A percentile compares a stretch with the other conserved stretches of the same genome.
Conservation (phyloP, 2,888 invertebrate genomes). For the Diogma glabrata region DNA sequence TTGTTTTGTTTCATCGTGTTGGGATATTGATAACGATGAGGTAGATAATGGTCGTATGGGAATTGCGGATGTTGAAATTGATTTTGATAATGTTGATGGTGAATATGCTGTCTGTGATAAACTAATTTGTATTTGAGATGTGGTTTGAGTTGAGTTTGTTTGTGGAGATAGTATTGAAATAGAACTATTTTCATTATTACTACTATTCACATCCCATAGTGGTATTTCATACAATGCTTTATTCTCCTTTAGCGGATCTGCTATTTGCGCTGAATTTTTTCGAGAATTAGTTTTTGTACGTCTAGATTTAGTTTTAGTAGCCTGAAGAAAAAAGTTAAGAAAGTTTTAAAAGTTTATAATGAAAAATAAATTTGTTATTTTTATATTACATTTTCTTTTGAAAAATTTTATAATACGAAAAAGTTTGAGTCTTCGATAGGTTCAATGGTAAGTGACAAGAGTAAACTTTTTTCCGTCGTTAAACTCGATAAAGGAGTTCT, state of each 20-base stretch:
- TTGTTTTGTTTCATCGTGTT: not conserved
- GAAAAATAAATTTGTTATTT: too few species aligned
- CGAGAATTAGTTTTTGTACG: not conserved
- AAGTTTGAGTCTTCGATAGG: too few species aligned
- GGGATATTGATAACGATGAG: not conserved
- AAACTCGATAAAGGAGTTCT: too few species aligned
- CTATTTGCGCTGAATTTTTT: not conserved
- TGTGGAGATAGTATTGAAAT: not conserved
- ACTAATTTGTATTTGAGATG: too few species aligned
- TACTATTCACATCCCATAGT: constrained; percentile 10
- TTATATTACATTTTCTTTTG: too few species aligned
- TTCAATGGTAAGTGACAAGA: too few species aligned
- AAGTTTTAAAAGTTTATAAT: too few species aligned
- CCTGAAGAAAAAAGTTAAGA: too few species aligned
- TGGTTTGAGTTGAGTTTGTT: not conserved
- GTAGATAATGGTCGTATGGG: not conserved
- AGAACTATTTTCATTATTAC: not conserved
- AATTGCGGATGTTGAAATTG: not conserved
- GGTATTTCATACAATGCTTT: constrained; percentile 13
- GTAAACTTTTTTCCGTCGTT: too few species aligned
- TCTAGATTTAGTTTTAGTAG: not conserved
- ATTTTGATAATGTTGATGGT: not conserved
- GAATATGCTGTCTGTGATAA: constrained; percentile 1
- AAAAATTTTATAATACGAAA: too few species aligned
- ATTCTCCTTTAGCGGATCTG: constrained; percentile 13